phyloP scores from a whole-genome alignment of 2,797 vertebrate species.

The Macropus fuliginosus region DNA sequence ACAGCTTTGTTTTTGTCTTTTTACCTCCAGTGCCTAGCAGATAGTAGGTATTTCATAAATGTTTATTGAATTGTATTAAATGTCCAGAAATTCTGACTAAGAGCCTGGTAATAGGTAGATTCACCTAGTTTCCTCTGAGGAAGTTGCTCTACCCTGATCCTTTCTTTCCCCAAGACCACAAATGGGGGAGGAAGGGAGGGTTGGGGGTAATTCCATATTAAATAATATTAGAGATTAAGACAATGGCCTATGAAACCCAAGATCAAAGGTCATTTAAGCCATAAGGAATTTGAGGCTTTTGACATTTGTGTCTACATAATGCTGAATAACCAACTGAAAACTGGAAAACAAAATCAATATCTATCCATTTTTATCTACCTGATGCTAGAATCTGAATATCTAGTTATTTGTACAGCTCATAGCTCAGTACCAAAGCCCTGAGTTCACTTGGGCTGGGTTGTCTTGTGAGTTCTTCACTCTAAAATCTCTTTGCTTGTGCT shows the following conservation, averaged over 20 bases:
- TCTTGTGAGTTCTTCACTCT: background rate
- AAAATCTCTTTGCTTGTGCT: background rate
- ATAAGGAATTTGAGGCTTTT: background rate
- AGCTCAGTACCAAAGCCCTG: background rate
- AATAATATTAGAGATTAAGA: background rate
- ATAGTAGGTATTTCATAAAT: background rate
- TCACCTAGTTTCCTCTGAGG: background rate
- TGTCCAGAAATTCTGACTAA: background rate
- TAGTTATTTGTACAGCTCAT: background rate
- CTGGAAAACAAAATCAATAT: background rate
- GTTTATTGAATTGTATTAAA: background rate
- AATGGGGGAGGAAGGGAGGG: background rate
- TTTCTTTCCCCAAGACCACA: background rate
- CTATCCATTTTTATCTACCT: slow-evolving; percentile 17
- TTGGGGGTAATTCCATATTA: background rate
- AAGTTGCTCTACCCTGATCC: background rate
- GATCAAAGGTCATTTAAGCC: background rate
- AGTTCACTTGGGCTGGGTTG: background rate
- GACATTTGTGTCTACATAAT: background rate
- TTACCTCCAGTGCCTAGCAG: background rate
- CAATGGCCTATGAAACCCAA: background rate
- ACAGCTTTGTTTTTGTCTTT: background rate
- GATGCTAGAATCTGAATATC: background rate
- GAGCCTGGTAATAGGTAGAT: background rate
- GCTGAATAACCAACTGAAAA: background rate